Evolutionary conservation across 2,888 invertebrate species (phyloP).

Genomic region (Apotomis betuletana): DNA sequence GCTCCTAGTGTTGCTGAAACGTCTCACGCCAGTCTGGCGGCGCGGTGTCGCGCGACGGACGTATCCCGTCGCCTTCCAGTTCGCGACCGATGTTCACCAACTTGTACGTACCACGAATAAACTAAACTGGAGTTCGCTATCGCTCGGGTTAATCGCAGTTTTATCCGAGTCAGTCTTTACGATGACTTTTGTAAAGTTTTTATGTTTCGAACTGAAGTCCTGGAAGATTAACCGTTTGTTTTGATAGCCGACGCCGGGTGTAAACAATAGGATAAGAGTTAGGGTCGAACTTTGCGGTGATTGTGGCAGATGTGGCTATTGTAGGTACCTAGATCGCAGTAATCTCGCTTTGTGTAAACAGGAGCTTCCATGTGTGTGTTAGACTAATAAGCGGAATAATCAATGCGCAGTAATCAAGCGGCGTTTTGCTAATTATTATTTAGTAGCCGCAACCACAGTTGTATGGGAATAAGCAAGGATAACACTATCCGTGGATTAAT

Average conservation of each 20-base stretch:
- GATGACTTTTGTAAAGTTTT: constrained; percentile 19
- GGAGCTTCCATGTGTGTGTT: background rate
- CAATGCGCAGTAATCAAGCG: constrained; percentile 9
- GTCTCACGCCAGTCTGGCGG: constrained; percentile 33
- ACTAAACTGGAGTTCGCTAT: constrained; percentile 12
- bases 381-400: constrained; percentile 22
- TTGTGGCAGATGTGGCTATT: background rate
- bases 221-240: constrained; percentile 6
- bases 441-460: background rate
- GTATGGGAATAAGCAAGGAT: too few relatives aligned
- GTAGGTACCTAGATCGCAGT: background rate
- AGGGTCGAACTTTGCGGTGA: background rate
- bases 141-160: background rate
- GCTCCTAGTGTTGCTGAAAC: background rate
- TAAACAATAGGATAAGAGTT: constrained; percentile 9
- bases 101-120: background rate
- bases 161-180: background rate
- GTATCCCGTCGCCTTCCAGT: background rate
- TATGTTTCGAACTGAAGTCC: constrained; percentile 1
- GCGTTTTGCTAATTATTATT: background rate
- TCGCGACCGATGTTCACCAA: background rate
- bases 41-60: constrained; percentile 30
- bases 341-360: background rate
- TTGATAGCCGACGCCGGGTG: background rate
- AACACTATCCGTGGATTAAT: too few relatives aligned